These are phyloP conservation scores for Heptranchias perlo DNA, from an alignment of 2,113 vertebrate species.

Conservation along the genomic window DNA sequence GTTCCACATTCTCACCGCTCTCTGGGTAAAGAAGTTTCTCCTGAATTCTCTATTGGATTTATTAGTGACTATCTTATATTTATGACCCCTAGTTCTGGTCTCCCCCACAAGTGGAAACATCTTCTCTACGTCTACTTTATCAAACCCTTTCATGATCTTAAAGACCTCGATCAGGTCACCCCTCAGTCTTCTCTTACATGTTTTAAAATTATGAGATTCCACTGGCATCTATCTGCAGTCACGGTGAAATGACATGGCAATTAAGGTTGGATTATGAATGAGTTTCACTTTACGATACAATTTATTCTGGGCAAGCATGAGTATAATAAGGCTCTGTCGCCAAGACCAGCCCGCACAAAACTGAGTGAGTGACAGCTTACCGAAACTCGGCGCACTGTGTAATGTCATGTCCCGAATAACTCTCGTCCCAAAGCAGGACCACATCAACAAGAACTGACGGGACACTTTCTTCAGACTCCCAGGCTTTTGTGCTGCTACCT, in stretches of 20 bases:
- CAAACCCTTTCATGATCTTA: no score
- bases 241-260: neutral
- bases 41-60: no score
- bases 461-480: slow-evolving; percentile 91
- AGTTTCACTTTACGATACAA: neutral
- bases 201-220: neutral
- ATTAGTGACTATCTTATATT: no score
- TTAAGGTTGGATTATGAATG: neutral
- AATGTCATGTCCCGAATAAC: slow-evolving; percentile 98
- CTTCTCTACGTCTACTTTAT: no score
- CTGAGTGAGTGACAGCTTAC: slow-evolving; percentile 59
- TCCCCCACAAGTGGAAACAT: no score
- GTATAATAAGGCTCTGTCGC: neutral
- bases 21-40: no score
- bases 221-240: neutral
- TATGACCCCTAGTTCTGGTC: no score
- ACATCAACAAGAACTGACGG: slow-evolving; percentile 98
- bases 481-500: slow-evolving; percentile 91
- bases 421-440: slow-evolving; percentile 97
- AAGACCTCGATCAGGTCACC: no score
- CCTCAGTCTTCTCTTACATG: no score
- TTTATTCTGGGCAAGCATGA: neutral
- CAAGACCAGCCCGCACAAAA: neutral
- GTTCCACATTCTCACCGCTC: no score
- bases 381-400: slow-evolving; percentile 96